Evolutionary conservation across 1,140 invertebrate species (phyloP).

Genomic region (Agraylea sexmaculata): DNA sequence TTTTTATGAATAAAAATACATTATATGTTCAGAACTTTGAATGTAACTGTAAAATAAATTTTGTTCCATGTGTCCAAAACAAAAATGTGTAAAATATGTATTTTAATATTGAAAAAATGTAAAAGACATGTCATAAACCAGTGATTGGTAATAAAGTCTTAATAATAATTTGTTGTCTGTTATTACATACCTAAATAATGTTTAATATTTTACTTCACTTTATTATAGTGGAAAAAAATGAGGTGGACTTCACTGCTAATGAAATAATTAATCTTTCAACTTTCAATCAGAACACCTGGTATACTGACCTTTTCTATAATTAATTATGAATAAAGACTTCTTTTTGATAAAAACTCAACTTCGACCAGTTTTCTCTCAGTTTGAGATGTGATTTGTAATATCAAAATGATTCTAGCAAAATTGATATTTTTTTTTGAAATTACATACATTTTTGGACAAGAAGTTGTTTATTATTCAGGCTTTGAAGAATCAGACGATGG

Average conservation of each 20-base stretch:
- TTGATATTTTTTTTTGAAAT: conserved; percentile 4
- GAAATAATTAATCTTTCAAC: conserved; percentile 25
- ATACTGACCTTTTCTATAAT: conserved; percentile 25
- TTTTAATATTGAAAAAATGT: no score
- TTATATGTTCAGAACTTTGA: background rate
- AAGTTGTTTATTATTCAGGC: conserved; percentile 28
- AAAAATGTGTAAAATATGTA: no score
- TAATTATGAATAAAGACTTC: conserved; percentile 23
- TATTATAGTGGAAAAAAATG: no score
- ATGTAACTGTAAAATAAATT: no score
- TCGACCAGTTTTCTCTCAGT: background rate
- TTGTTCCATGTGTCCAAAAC: background rate
- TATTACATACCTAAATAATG: background rate
- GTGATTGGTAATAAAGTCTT: conserved; percentile 22
- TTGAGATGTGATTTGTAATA: conserved; percentile 11
- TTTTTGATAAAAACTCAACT: conserved; percentile 18
- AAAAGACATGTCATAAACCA: conserved; percentile 19
- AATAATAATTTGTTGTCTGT: background rate
- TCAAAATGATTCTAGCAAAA: conserved; percentile 7
- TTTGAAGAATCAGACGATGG: no score
- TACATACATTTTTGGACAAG: conserved; percentile 15
- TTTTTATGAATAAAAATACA: conserved; percentile 1
- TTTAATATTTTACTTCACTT: no score
- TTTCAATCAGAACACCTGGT: conserved; percentile 39
- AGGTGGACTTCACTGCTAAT: no score